Base-by-base conservation (phyloP, 2,888 invertebrate species). In the Diarsia dahlii region DNA sequence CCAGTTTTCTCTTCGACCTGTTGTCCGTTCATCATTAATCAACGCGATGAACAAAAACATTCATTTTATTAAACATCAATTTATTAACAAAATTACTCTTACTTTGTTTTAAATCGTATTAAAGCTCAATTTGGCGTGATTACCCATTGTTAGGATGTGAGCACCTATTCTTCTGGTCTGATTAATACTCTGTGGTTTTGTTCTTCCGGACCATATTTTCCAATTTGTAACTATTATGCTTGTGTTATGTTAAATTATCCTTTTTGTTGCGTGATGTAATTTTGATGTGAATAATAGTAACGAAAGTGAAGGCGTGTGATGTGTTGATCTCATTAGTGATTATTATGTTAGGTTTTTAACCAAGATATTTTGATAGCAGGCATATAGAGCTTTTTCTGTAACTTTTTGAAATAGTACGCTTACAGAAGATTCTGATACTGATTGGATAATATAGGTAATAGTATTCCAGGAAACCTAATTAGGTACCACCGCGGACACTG, bases 1-100 rank as follows among this genome's bases (percentile, higher is more conserved):
- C 95, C 92, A 88, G 95, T 95, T 95, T 91, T 90, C 91, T 87
- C 91, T 90, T 88, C 74, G 86, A 92, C 91, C 91, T 90, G 91
- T 90, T 87, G 88, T 86, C 87, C 84, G 84, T 82, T 84, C 87
- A 85, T 90, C 90, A 95, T 95, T 95, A 93, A 95, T 95, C 95
- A 95, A 84, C 76, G 73, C 65, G 80, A 75, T 80, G 66, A 91
- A 92, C 91, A 93, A 93, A 94, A 92, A 93, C 92, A 91, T 87
- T 89, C 89, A 92, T 93, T 92, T 92, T 91, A 93, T 94, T 93
- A 91, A 90, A 92, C 92, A 91, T 91, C 87, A 85, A 89, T 89
- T 84, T 87, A 84, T 82, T 72, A 66, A 54, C 65, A 46, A 66
- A 83, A 34, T 60, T n/a, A 60, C 79, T 70, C 48, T 71, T 65